Evolutionary conservation across 2,888 invertebrate species (phyloP).

Genomic region (Patella pellucida): DNA sequence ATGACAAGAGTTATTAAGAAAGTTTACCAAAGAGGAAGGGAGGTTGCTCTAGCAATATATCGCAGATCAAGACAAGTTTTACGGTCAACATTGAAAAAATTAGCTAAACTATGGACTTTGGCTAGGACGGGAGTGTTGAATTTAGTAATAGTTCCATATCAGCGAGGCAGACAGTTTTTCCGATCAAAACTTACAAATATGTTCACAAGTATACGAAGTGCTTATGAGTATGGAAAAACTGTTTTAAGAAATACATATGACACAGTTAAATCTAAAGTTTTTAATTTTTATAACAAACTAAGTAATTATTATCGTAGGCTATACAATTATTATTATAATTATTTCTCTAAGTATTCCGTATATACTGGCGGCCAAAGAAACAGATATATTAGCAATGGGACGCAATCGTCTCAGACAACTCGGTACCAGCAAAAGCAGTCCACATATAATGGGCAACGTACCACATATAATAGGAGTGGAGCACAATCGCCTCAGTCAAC

Average conservation of each 20-base stretch:
- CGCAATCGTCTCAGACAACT: too few species aligned
- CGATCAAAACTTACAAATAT: slow-evolving; percentile 27
- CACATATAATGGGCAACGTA: too few species aligned
- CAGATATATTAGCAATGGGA: neutral
- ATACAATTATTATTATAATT: slow-evolving; percentile 24
- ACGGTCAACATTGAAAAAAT: slow-evolving; percentile 29
- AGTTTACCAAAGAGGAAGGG: slow-evolving; percentile 27
- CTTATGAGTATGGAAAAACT: slow-evolving; percentile 37
- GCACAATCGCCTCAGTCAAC: too few species aligned
- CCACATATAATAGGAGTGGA: too few species aligned
- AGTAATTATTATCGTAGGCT: slow-evolving; percentile 25
- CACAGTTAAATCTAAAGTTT: slow-evolving; percentile 22
- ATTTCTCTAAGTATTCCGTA: slow-evolving; percentile 9
- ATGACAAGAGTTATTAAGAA: slow-evolving; percentile 25
- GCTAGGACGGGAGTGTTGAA: slow-evolving; percentile 29
- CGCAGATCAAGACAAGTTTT: slow-evolving; percentile 22
- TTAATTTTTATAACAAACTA: slow-evolving; percentile 25
- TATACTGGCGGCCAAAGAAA: neutral
- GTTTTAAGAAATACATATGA: slow-evolving; percentile 24
- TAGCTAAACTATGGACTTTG: slow-evolving; percentile 34
- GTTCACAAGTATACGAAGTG: slow-evolving; percentile 35
- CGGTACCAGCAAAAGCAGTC: too few species aligned
- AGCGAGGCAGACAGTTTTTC: slow-evolving; percentile 23
- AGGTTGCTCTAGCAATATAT: slow-evolving; percentile 25
- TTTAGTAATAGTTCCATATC: slow-evolving; percentile 32